Evolutionary conservation across 1,140 invertebrate genomes (phyloP), one percentile per base, ranked within the genome.

Genomic region (Drosophila miranda): DNA sequence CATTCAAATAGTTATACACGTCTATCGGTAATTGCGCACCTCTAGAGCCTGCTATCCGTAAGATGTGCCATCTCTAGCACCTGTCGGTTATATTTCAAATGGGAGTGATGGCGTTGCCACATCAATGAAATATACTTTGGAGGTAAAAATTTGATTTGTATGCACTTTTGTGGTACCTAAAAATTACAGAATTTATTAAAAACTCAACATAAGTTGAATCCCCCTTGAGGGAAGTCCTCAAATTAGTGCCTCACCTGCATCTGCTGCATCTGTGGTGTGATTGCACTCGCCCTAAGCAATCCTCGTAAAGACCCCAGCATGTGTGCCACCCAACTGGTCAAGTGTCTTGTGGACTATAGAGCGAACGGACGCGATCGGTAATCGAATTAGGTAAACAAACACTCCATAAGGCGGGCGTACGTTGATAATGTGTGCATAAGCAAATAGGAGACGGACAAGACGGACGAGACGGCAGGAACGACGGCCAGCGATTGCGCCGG

Each of bases 371-470:
- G 82, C 82, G 81, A 75, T 87, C 82, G 78, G 82, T 86, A 86
- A 86, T 86, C 81, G 81, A 86, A 86, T 86, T 86, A 86, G 81
- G 81, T 86, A 86, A 86, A 86, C 78, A 86, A 86, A 86, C 81
- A 86, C 81, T 86, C 78, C 49, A 87, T 82, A 45, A 81, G 75
- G 81, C 81, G 81, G 84, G 81, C 83, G 81, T 84, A 77, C 81
- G 81, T 84, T 86, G 54, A 75, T 75, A 75, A 67, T 75, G 72
- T 75, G 81, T 80, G 80, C 77, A 86, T 81, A 84, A 70, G 66
- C 79, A 78, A 62, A 72, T 59, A 70, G 76, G 63, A 78, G 78
- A 69, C 74, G 62, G 73, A 51, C 45, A 50, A 44, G 50, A 41
- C 23, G 23, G 34, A 51, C 45, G 50, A 48, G 50, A 41, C 44